Evolutionary conservation across 2,797 vertebrate species (phyloP).

Genomic region (Gallinago solitaria): DNA sequence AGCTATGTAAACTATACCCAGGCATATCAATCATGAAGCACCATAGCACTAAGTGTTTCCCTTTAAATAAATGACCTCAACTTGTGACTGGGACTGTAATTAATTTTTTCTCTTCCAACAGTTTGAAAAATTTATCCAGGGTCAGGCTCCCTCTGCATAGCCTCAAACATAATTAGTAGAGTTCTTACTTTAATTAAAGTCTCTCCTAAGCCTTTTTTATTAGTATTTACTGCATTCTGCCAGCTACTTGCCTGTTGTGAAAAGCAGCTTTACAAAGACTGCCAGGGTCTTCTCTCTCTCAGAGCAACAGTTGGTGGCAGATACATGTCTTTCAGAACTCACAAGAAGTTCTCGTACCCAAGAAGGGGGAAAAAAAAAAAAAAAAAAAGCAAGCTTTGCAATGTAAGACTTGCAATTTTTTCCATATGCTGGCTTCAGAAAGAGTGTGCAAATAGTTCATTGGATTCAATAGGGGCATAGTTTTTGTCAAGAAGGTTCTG

Average conservation of each 20-base stretch:
- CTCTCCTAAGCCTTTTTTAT: not conserved
- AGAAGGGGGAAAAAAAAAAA: not conserved
- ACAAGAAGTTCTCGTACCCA: not conserved
- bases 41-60: not conserved
- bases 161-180: not conserved
- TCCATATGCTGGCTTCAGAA: not conserved
- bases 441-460: not conserved
- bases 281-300: not conserved
- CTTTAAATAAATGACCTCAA: slow-evolving; percentile 60
- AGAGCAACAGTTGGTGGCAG: not conserved
- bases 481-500: not conserved
- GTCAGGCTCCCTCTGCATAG: not conserved
- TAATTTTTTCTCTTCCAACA: slow-evolving; percentile 32
- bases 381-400: not conserved
- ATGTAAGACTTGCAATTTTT: not conserved
- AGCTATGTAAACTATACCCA: slow-evolving; percentile 13
- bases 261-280: not conserved
- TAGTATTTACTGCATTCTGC: not conserved
- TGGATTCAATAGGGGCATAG: not conserved
- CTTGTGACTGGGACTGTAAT: slow-evolving; percentile 8
- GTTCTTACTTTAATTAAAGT: not conserved
- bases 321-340: not conserved
- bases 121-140: not conserved
- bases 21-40: slow-evolving; percentile 21
- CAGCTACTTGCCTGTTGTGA: not conserved